These are phyloP conservation scores for Miniopterus natalensis DNA, from an alignment of 2,113 vertebrate genomes.

Conservation along the genomic window DNA sequence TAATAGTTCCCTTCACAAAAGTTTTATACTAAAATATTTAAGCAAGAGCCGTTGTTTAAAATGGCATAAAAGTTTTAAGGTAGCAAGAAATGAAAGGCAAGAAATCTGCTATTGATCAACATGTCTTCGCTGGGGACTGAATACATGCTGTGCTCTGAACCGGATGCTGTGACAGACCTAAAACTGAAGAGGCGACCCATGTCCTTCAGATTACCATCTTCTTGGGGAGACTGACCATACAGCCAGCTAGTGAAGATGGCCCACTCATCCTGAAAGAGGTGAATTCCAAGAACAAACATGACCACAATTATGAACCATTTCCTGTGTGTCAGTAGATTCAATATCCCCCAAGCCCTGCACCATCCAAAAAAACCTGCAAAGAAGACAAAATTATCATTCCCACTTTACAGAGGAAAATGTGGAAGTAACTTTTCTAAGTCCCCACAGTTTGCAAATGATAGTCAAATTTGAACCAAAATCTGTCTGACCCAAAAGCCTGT, in stretches of 20 bases:
- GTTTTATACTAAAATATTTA: background rate
- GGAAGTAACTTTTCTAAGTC: background rate
- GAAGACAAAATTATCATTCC: background rate
- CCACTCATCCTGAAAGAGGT: background rate
- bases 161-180: background rate
- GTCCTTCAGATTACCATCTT: background rate
- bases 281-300: background rate
- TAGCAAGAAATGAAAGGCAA: background rate
- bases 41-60: background rate
- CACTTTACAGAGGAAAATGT: background rate
- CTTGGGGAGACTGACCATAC: background rate
- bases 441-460: background rate
- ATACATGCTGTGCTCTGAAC: background rate
- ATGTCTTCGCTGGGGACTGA: background rate
- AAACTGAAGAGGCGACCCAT: background rate
- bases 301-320: background rate
- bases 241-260: background rate
- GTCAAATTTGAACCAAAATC: background rate
- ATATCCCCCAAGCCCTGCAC: background rate
- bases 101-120: background rate
- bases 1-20: background rate
- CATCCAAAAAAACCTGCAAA: background rate
- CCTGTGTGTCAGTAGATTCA: background rate
- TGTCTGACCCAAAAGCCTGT: background rate
- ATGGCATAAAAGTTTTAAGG: background rate